phyloP scores from a whole-genome alignment of 2,113 vertebrate species.

The Herpetotheres cachinnans region DNA sequence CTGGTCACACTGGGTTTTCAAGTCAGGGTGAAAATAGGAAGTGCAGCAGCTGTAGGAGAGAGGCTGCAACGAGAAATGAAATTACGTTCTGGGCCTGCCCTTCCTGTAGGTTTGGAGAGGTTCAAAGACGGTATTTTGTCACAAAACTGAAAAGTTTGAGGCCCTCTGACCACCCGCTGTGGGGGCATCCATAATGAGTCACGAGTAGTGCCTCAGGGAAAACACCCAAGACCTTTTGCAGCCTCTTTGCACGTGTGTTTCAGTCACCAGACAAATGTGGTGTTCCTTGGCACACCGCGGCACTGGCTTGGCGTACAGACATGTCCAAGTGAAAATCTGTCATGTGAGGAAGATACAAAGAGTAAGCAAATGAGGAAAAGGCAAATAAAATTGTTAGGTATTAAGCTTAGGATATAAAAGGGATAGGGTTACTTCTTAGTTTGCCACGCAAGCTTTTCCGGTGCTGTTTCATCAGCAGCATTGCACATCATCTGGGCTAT shows the following conservation, averaged over 20 bases:
- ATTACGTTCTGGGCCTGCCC: not conserved
- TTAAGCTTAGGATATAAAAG: not conserved
- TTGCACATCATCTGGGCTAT: not conserved
- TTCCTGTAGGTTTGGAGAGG: not conserved
- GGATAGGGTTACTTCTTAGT: not conserved
- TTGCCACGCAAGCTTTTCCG: not conserved
- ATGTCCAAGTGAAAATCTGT: not conserved
- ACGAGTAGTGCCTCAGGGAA: not conserved
- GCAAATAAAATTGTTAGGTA: not conserved
- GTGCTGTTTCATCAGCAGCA: not conserved
- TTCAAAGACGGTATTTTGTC: not conserved
- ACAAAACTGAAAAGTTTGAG: not conserved
- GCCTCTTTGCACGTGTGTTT: not conserved
- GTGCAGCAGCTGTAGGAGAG: not conserved
- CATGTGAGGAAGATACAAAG: not conserved
- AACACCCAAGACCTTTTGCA: not conserved
- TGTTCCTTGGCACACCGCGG: not conserved
- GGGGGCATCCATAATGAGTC: not conserved
- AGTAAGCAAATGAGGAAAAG: not conserved
- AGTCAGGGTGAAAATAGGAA: not conserved
- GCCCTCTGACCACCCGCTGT: accelerated
- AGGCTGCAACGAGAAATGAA: not conserved
- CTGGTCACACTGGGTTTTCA: not conserved
- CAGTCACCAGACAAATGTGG: not conserved
- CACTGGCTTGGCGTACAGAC: accelerated